Evolutionary conservation across 2,113 vertebrate species (phyloP).

Genomic region (Amia ocellicauda): DNA sequence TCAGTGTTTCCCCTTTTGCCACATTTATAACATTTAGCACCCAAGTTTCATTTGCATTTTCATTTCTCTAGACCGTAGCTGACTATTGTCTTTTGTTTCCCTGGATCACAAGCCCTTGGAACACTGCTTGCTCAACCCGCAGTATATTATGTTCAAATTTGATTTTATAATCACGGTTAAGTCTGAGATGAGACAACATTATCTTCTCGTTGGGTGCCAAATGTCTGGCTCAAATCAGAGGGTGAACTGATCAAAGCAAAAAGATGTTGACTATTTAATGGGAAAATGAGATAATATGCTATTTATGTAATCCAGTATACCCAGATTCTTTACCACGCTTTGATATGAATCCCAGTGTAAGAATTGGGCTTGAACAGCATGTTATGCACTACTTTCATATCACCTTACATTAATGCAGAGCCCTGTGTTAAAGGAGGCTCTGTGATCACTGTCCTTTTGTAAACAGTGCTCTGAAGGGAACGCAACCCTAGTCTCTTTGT

Average conservation of each 20-base stretch:
- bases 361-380: too few species aligned
- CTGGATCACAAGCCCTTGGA: too few species aligned
- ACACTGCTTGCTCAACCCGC: too few species aligned
- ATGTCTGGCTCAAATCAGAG: constrained; percentile 3
- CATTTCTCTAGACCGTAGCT: too few species aligned
- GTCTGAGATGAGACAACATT: neutral
- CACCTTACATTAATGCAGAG: constrained; percentile 33
- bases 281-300: constrained; percentile 25
- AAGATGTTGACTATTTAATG: constrained; percentile 18
- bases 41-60: too few species aligned
- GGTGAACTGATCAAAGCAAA: constrained; percentile 14
- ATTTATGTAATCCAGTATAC: constrained; percentile 19
- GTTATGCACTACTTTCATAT: constrained; percentile 40
- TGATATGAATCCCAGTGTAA: constrained; percentile 28
- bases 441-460: neutral
- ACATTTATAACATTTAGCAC: too few species aligned
- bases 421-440: neutral
- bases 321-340: constrained; percentile 8
- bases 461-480: too few species aligned
- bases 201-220: neutral
- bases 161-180: neutral
- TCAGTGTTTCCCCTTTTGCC: too few species aligned
- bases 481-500: too few species aligned
- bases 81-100: too few species aligned
- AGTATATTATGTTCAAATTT: neutral